phyloP scores from a whole-genome alignment of 2,888 invertebrate genomes.

The Ormia ochracea region DNA sequence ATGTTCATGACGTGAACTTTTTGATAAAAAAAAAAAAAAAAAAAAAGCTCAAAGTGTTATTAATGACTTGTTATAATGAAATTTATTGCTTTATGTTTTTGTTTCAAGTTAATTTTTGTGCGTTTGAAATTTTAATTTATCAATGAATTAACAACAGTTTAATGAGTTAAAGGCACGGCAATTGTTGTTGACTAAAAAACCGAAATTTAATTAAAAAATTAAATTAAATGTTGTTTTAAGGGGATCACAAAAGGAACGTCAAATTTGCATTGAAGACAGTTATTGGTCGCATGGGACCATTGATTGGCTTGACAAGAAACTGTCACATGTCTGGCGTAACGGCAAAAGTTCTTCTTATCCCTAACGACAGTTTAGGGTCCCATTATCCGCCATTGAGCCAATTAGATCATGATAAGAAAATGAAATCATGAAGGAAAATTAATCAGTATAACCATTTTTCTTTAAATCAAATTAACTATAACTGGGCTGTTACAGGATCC shows the following conservation, averaged over 20 bases:
- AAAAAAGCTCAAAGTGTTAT: slow-evolving; percentile 72
- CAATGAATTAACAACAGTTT: slow-evolving; percentile 11
- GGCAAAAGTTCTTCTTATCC: too few species aligned
- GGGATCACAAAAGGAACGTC: too few species aligned
- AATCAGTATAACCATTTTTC: too few species aligned
- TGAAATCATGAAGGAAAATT: too few species aligned
- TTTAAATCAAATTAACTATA: neutral
- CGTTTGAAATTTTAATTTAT: neutral
- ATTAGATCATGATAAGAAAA: too few species aligned
- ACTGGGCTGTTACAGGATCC: neutral
- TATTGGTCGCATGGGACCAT: too few species aligned
- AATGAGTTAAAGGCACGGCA: slow-evolving; percentile 43
- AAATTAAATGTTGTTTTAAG: neutral
- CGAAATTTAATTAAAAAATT: neutral
- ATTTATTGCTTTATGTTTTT: slow-evolving; percentile 73
- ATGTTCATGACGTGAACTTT: slow-evolving; percentile 19
- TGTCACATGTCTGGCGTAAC: too few species aligned
- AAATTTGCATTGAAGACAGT: too few species aligned
- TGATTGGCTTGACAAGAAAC: too few species aligned
- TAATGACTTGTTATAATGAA: slow-evolving; percentile 75
- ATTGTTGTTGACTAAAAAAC: neutral
- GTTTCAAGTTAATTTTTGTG: neutral
- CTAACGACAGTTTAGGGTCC: too few species aligned
- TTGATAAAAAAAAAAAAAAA: slow-evolving; percentile 13
- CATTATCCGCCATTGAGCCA: too few species aligned